Conservation (phyloP, 2,113 vertebrate species). For the human region GRCh38 chr11:46741001-46741500, state of each 20-base stretch:
- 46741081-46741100: background rate
- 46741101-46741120: background rate
- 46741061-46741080: background rate
- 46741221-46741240: no score
- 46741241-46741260: background rate
- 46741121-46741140: background rate
- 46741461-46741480: no score
- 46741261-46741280: accelerated
- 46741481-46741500: no score
- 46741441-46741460: background rate
- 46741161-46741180: background rate
- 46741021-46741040: background rate
- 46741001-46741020: background rate
- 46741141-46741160: background rate
- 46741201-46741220: background rate
- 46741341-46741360: background rate
- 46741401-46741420: background rate
- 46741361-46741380: background rate
- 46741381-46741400: background rate
- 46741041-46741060: background rate
- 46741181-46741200: background rate
- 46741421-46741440: background rate
- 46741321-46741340: background rate
- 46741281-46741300: background rate
- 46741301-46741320: background rate